Evolutionary conservation across 2,888 invertebrate species (phyloP).

Genomic region (Drosophila bunnanda): DNA sequence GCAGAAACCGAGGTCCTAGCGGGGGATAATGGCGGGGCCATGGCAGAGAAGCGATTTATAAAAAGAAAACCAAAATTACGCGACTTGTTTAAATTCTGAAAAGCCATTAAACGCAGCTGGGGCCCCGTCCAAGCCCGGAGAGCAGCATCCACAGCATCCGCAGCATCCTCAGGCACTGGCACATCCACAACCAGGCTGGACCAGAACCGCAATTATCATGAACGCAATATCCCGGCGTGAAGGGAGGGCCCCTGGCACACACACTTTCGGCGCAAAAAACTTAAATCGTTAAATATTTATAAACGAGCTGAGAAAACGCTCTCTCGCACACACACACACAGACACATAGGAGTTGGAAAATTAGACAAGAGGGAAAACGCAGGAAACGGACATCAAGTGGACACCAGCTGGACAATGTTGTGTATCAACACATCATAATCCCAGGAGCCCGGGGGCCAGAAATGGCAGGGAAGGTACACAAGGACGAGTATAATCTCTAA

Average conservation of each 20-base stretch:
- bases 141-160: background rate
- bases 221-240: slow-evolving; percentile 66
- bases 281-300: slow-evolving; percentile 76
- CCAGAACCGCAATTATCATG: slow-evolving; percentile 76
- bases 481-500: slow-evolving; percentile 21
- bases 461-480: background rate
- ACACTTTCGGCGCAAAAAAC: slow-evolving; percentile 60
- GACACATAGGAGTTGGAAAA: slow-evolving; percentile 26
- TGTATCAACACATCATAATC: slow-evolving; percentile 76
- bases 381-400: slow-evolving; percentile 44
- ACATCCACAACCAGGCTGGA: slow-evolving; percentile 7
- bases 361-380: slow-evolving; percentile 41
- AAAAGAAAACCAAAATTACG: slow-evolving; percentile 60
- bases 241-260: slow-evolving; percentile 30
- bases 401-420: slow-evolving; percentile 49
- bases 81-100: slow-evolving; percentile 78
- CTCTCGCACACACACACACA: slow-evolving; percentile 10
- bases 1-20: slow-evolving; percentile 11
- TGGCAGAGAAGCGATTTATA: slow-evolving; percentile 56
- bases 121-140: slow-evolving; percentile 36
- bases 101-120: slow-evolving; percentile 79
- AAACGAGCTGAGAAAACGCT: slow-evolving; percentile 59
- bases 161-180: background rate
- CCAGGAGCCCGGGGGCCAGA: slow-evolving; percentile 28
- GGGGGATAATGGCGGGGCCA: slow-evolving; percentile 21